Conservation (phyloP, 2,797 vertebrate genomes). For the Fratercula arctica region DNA sequence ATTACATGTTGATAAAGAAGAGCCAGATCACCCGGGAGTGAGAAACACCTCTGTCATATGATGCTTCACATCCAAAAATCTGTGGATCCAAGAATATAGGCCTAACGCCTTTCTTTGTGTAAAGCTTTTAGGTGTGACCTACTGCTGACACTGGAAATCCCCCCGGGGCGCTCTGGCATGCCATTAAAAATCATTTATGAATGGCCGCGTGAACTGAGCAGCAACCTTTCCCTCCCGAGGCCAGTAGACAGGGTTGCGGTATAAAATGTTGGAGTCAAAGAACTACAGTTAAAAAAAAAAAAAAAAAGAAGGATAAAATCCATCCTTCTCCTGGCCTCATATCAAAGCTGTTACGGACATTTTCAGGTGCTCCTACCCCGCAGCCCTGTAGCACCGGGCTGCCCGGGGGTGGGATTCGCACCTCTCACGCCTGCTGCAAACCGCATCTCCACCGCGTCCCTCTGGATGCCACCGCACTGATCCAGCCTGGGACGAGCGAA, state of each 20-base stretch:
- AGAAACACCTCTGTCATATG: background rate
- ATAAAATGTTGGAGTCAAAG: background rate
- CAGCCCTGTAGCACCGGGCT: background rate
- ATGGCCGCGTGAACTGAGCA: background rate
- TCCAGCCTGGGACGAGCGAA: background rate
- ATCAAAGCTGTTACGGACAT: background rate
- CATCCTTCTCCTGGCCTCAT: background rate
- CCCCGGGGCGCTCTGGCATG: background rate
- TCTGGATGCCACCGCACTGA: background rate
- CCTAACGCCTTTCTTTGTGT: background rate
- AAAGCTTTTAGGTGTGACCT: background rate
- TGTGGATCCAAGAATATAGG: background rate
- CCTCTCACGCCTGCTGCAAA: rapidly evolving
- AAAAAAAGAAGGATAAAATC: background rate
- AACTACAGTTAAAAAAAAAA: background rate
- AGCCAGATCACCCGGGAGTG: background rate
- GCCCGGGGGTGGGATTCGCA: background rate
- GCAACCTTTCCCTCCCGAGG: background rate
- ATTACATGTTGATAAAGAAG: background rate
- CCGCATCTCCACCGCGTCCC: rapidly evolving
- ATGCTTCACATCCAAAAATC: background rate
- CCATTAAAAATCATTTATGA: background rate
- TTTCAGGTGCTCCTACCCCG: background rate
- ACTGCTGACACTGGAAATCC: background rate
- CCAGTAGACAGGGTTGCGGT: background rate